These are phyloP conservation scores for Chaenocephalus aceratus DNA, from an alignment of 2,113 vertebrate genomes.

Conservation along the genomic window DNA sequence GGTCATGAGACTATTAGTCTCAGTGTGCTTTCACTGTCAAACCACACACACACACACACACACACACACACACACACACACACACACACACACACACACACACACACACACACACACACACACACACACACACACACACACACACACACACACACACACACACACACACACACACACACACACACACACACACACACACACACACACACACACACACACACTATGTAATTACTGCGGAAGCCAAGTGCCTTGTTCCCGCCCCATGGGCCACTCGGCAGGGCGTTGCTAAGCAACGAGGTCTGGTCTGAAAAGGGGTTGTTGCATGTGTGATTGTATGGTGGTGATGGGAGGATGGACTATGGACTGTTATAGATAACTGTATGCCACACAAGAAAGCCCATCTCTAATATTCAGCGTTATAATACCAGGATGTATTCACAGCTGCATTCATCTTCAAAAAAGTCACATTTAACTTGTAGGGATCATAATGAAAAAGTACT, in stretches of 20 bases:
- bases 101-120: constrained; percentile 23
- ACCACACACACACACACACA: background rate
- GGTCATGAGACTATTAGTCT: constrained; percentile 12
- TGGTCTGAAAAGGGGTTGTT: constrained; percentile 61
- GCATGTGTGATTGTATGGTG: constrained; percentile 39
- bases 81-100: constrained; percentile 23
- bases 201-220: constrained; percentile 39
- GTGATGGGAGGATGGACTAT: constrained; percentile 3
- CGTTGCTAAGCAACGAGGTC: constrained; percentile 79
- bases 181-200: constrained; percentile 28
- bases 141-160: constrained; percentile 16
- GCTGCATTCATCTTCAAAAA: background rate
- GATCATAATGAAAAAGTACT: background rate
- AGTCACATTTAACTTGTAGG: constrained; percentile 3
- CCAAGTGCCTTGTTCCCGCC: constrained; percentile 72
- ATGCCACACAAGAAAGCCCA: background rate
- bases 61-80: constrained; percentile 24
- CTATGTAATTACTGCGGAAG: constrained; percentile 76
- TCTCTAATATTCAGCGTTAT: background rate
- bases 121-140: constrained; percentile 47
- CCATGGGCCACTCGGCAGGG: constrained; percentile 69
- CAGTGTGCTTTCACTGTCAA: constrained; percentile 23
- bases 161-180: constrained; percentile 47
- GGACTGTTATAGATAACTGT: background rate
- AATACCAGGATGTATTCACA: background rate